A percentile compares a stretch with the other conserved stretches of the same genome.
Conservation (phyloP, 2,113 vertebrate genomes). For the Calonectris borealis region DNA sequence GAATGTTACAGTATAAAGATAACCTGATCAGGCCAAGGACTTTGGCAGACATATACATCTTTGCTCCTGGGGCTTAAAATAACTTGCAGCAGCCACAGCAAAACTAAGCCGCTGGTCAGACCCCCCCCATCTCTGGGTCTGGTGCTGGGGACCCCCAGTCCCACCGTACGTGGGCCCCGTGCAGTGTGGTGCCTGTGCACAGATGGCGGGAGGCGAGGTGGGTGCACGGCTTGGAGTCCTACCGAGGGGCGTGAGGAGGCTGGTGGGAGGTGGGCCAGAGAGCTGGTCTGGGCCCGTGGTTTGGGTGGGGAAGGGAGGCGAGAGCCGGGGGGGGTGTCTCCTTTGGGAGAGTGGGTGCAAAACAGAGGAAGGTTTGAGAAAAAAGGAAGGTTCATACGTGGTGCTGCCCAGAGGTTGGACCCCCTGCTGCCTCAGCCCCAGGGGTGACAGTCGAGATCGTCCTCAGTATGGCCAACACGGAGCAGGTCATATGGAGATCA, state of each 20-base stretch:
- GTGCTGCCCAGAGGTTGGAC: background rate
- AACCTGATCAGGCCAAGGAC: background rate
- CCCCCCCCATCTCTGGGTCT: background rate
- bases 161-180: accelerated
- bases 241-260: background rate
- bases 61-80: background rate
- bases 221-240: background rate
- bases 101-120: background rate
- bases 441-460: background rate
- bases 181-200: background rate
- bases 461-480: background rate
- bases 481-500: background rate
- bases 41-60: background rate
- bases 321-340: background rate
- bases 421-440: background rate
- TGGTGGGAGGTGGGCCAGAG: background rate
- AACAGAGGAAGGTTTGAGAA: background rate
- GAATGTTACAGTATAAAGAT: background rate
- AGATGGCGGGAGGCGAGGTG: background rate
- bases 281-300: background rate
- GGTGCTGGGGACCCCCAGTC: background rate
- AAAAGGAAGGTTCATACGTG: background rate
- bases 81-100: background rate
- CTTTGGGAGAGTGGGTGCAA: background rate
- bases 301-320: background rate